Conservation (phyloP, 2,113 vertebrate genomes). For the Bombycilla garrulus region DNA sequence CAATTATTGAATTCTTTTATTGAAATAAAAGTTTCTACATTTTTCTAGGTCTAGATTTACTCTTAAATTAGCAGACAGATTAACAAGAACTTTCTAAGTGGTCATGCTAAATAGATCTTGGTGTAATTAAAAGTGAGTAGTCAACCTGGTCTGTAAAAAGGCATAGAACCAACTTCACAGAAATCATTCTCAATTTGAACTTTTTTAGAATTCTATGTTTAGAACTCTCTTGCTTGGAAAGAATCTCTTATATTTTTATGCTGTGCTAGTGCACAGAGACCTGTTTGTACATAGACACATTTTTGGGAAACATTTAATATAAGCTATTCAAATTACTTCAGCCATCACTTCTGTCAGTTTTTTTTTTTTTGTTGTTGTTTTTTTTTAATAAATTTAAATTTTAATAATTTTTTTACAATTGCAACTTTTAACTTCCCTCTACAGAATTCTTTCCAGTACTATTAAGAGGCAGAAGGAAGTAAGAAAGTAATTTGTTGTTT, state of each 20-base stretch:
- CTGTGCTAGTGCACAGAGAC: background rate
- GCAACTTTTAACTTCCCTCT: background rate
- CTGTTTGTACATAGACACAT: background rate
- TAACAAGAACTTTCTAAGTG: background rate
- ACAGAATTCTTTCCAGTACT: background rate
- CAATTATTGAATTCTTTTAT: background rate
- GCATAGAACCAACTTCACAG: background rate
- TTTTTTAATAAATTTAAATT: no score
- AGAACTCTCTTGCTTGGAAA: background rate
- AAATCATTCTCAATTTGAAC: background rate
- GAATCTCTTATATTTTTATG: background rate
- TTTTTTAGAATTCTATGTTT: background rate
- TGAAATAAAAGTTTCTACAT: background rate
- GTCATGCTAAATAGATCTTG: background rate
- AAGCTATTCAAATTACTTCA: background rate
- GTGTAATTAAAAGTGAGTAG: background rate
- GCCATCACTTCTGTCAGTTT: background rate
- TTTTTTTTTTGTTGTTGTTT: conserved; percentile 30
- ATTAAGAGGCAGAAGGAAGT: background rate
- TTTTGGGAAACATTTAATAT: background rate
- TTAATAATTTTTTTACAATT: background rate
- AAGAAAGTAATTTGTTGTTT: background rate
- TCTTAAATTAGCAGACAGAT: background rate
- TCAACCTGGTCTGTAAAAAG: background rate
- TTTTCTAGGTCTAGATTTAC: background rate